Evolutionary conservation across 1,140 invertebrate species (phyloP).

Genomic region (Heliconius hermathena): DNA sequence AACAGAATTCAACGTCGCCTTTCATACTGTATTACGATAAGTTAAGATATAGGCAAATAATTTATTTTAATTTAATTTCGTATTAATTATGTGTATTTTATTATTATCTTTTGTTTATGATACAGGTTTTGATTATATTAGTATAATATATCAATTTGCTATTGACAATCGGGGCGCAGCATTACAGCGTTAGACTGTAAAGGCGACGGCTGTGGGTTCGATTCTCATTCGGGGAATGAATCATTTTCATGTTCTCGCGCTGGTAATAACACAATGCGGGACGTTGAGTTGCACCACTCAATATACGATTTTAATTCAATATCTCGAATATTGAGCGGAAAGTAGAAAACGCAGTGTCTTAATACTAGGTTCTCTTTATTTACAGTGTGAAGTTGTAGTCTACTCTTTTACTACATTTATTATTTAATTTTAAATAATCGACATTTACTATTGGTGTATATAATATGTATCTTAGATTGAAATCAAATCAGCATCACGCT

Average conservation of each 20-base stretch:
- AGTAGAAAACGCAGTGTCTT: neutral
- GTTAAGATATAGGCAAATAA: neutral
- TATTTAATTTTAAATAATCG: no score
- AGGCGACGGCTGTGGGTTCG: neutral
- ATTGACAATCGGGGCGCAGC: no score
- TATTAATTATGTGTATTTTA: neutral
- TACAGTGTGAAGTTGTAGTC: neutral
- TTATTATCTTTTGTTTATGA: no score
- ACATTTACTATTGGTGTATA: no score
- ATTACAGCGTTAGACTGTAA: neutral
- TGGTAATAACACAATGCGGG: neutral
- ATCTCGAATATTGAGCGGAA: neutral
- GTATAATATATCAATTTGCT: no score
- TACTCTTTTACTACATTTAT: no score
- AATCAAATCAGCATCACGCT: no score
- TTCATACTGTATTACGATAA: neutral
- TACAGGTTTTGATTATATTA: no score
- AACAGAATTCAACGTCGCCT: slow-evolving; percentile 6
- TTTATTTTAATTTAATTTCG: neutral
- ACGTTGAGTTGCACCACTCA: neutral
- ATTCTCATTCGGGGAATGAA: neutral
- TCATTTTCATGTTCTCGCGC: neutral
- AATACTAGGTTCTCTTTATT: neutral
- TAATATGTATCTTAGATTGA: no score
- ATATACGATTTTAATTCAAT: neutral